Evolutionary conservation across 2,888 invertebrate genomes (phyloP), one percentile per base, ranked within the genome.

Genomic region (Drosophila kambysellisi): DNA sequence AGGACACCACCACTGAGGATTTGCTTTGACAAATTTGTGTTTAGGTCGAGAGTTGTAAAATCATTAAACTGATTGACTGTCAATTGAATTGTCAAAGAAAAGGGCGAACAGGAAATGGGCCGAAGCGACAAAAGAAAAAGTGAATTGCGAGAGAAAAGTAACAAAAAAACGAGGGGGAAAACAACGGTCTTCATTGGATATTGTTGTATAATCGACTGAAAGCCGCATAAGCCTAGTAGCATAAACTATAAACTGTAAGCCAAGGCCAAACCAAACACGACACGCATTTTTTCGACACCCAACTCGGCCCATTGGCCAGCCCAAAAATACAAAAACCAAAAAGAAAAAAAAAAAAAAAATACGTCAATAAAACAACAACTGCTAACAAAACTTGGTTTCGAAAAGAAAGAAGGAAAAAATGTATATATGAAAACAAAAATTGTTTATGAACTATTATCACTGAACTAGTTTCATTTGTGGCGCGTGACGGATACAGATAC

Each of bases 221-320:
- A 65, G 53, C 82, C 41, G 58, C 64, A 51, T 52, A 56, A 72
- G 65, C 64, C 53, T 35, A 71, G 41, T 46, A 46, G 6, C 54
- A 46, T 46, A 46, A 46, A 46, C 46, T 46, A 46, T 60, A 56
- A 67, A 56, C 65, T 81, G 81, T 54, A 56, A 67, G 65, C 78
- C 79, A 79, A 79, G 79, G 79, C 74, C 82, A 82, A 61, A 35
- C 37, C 32, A 52, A 67, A 73, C 64, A 62, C 60, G 74, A 64
- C 79, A 78, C 78, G 82, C 82, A 63, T 78, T 66, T 82, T 79
- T 79, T 82, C 69, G 79, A 69, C 74, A 79, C 78, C 81, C 82
- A 65, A 12, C 17, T 77, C 72, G 56, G 77, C 54, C 60, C 32
- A 54, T 50, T 57, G 67, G 56, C 30, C 60, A 50, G 77, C 81